phyloP scores from a whole-genome alignment of 2,797 vertebrate species.

The Antennarius maculatus region DNA sequence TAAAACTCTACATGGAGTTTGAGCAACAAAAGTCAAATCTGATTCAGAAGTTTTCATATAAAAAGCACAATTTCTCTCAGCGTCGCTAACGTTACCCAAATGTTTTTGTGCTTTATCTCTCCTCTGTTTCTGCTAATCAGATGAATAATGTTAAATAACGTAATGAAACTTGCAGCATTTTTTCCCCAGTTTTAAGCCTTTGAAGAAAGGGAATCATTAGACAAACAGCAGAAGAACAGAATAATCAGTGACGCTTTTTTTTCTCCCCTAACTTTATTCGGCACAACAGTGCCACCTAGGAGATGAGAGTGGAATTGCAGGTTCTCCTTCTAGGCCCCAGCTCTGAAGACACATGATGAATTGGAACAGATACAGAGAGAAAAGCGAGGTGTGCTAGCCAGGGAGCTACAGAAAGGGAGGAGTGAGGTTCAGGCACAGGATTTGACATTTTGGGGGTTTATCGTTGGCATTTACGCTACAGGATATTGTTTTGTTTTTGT shows the following conservation, averaged over 20 bases:
- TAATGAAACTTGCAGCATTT: too few relatives aligned
- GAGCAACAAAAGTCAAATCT: too few relatives aligned
- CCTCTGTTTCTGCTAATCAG: too few relatives aligned
- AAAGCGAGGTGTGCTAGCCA: slow-evolving; percentile 44
- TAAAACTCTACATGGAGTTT: too few relatives aligned
- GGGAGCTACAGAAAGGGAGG: slow-evolving; percentile 45
- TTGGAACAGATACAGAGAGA: too few relatives aligned
- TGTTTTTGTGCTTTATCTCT: too few relatives aligned
- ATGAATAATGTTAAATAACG: too few relatives aligned
- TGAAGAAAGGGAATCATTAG: background rate
- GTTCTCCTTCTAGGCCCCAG: slow-evolving; percentile 23
- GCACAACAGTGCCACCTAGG: slow-evolving; percentile 60
- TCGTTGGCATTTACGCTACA: background rate
- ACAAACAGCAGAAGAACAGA: background rate
- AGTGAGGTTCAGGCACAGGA: slow-evolving; percentile 11
- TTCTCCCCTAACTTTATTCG: background rate
- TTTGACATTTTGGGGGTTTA: slow-evolving; percentile 14
- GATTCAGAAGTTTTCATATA: too few relatives aligned
- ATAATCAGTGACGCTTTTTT: slow-evolving; percentile 3
- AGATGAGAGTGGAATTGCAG: slow-evolving; percentile 45
- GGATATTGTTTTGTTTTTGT: slow-evolving; percentile 4
- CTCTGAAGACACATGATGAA: slow-evolving; percentile 2
- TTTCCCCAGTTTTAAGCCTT: background rate
- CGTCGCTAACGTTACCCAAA: too few relatives aligned
- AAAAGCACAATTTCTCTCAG: too few relatives aligned